Conservation (phyloP, 2,888 invertebrate genomes). For the Meandrusa payeni region DNA sequence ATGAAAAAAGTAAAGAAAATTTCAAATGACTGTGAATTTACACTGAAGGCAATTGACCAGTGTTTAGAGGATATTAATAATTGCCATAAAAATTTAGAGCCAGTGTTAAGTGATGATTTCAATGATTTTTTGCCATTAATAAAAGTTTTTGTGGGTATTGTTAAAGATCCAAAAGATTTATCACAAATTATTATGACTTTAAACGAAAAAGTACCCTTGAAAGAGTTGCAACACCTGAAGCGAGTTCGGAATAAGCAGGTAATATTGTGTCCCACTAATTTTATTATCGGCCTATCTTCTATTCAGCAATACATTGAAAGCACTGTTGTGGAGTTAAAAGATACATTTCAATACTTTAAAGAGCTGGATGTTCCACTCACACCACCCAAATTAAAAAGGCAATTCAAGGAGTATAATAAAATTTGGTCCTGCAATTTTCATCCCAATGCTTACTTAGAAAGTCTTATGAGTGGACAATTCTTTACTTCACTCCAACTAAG, state of each 20-base stretch:
- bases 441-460: conserved; percentile 87
- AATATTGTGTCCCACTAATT: conserved; percentile 69
- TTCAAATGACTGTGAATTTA: conserved; percentile 16
- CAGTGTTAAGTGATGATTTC: conserved; percentile 80
- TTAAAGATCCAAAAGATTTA: conserved; percentile 82
- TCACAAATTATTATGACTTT: conserved; percentile 82
- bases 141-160: conserved; percentile 81
- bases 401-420: conserved; percentile 81
- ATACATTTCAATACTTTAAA: conserved; percentile 74
- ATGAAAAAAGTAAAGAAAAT: conserved; percentile 45
- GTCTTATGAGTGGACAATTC: conserved; percentile 80
- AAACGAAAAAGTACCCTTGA: conserved; percentile 81
- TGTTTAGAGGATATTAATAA: conserved; percentile 41
- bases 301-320: conserved; percentile 60
- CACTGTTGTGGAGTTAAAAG: conserved; percentile 68
- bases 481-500: conserved; percentile 79
- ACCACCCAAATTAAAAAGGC: conserved; percentile 84
- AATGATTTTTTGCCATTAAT: conserved; percentile 66
- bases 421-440: conserved; percentile 94
- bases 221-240: conserved; percentile 86
- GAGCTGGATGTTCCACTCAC: conserved; percentile 79
- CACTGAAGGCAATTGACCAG: conserved; percentile 37
- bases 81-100: conserved; percentile 52
- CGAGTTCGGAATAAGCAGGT: conserved; percentile 83
- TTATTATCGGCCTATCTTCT: conserved; percentile 39